Evolutionary conservation across 2,797 vertebrate genomes (phyloP).

Genomic region (Microctenopoma lineatum): DNA sequence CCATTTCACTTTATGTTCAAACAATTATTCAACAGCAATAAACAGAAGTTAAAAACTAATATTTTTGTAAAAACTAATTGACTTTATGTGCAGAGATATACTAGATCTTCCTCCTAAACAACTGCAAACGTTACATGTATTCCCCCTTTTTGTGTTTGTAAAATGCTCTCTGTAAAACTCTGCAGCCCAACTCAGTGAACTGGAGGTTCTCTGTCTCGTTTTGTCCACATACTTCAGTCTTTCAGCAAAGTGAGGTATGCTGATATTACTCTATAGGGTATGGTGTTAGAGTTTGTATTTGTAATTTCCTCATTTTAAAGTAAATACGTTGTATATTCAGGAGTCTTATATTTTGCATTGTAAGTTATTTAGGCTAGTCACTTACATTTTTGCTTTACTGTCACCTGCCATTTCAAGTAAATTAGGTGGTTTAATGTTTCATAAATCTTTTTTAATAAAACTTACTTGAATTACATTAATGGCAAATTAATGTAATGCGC

Average conservation of each 20-base stretch:
- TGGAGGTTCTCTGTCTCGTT: not conserved
- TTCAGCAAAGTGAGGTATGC: not conserved
- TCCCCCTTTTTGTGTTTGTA: not conserved
- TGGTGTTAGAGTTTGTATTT: not conserved
- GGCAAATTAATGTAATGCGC: constrained; percentile 2
- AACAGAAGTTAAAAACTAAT: constrained; percentile 4
- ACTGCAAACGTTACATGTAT: not conserved
- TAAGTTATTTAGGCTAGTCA: not conserved
- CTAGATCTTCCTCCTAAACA: not conserved
- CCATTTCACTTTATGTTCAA: not conserved
- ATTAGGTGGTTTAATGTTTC: not conserved
- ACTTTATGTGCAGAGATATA: not conserved
- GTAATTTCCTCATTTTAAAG: not conserved
- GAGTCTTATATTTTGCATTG: not conserved
- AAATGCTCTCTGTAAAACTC: not conserved
- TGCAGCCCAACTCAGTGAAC: not conserved
- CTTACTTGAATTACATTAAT: not conserved
- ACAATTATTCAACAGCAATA: not conserved
- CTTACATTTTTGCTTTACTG: not conserved
- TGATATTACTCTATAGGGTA: not conserved
- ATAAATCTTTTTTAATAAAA: not conserved
- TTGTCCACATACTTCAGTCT: not conserved
- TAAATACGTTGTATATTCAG: not conserved
- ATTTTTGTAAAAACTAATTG: not conserved
- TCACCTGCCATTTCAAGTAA: not conserved